Evolutionary conservation across 2,113 vertebrate genomes (phyloP).

Genomic region (Lipotes vexillifer): DNA sequence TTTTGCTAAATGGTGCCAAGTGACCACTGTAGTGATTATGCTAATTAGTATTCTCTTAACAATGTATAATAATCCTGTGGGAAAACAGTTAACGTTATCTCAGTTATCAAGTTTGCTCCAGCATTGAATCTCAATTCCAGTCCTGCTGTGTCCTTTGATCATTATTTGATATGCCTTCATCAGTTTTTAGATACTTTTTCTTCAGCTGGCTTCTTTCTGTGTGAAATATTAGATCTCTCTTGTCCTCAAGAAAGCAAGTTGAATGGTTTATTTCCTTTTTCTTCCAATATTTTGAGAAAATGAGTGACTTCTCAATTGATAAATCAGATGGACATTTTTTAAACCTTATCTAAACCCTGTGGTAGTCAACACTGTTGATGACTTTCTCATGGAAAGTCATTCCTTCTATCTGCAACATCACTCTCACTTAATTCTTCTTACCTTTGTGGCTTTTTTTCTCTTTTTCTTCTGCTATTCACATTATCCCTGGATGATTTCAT

Average conservation of each 20-base stretch:
- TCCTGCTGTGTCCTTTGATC: background rate
- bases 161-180: background rate
- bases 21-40: background rate
- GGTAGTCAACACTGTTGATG: background rate
- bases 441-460: background rate
- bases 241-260: background rate
- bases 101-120: background rate
- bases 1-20: background rate
- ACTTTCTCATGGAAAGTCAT: background rate
- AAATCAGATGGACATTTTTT: background rate
- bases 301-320: background rate
- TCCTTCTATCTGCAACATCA: background rate
- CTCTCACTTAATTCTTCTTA: background rate
- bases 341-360: background rate
- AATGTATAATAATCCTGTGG: background rate
- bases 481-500: background rate
- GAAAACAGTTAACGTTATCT: background rate
- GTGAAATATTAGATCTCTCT: background rate
- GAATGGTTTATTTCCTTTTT: background rate
- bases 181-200: background rate
- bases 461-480: background rate
- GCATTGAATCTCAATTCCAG: background rate
- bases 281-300: background rate
- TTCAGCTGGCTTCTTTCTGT: background rate
- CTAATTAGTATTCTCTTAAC: background rate